These are phyloP conservation scores for Eurytemora carolleeae DNA, from an alignment of 1,140 invertebrate species.

Conservation along the genomic window DNA sequence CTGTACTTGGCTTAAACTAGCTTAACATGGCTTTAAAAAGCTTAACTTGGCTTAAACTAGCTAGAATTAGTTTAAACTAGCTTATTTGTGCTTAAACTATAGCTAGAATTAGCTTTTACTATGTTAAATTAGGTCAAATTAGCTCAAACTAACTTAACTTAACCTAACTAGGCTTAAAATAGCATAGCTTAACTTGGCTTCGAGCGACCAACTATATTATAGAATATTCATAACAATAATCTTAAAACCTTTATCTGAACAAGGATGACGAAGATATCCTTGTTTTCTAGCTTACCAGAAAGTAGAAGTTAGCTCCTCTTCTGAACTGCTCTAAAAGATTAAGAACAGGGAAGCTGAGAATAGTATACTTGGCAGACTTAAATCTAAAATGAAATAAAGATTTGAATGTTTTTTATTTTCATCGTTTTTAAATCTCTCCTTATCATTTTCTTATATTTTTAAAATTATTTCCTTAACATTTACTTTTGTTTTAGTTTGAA, in stretches of 20 bases:
- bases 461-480: neutral
- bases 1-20: no score
- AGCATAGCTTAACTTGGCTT: no score
- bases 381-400: neutral
- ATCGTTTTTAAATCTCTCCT: no score
- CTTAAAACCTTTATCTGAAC: neutral
- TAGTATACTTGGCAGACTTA: slow-evolving; percentile 35
- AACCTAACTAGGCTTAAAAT: no score
- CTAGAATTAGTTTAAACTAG: no score
- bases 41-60: no score
- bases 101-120: no score
- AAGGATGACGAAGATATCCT: neutral
- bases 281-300: slow-evolving; percentile 45
- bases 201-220: no score
- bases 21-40: no score
- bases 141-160: neutral
- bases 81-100: no score
- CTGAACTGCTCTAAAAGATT: slow-evolving; percentile 67
- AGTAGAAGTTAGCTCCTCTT: slow-evolving; percentile 64
- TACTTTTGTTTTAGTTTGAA: neutral
- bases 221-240: neutral
- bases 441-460: no score
- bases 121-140: neutral
- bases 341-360: slow-evolving; percentile 57
- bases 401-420: no score